Conservation (phyloP, 2,888 invertebrate genomes). For the Plagodis dolabraria region DNA sequence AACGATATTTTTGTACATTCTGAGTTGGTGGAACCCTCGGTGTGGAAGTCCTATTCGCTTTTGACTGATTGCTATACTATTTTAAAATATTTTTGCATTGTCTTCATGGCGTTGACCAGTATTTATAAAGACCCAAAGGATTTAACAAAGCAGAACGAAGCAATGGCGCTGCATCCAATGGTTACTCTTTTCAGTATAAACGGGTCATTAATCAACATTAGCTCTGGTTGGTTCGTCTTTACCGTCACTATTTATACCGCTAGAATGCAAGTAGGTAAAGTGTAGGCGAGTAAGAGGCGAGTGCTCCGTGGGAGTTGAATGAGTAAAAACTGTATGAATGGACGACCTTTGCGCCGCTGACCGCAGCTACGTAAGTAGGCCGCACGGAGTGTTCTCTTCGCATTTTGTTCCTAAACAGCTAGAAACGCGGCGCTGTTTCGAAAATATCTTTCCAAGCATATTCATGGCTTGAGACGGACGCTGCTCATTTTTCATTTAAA, state of each 20-base stretch:
- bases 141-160: conserved; percentile 1
- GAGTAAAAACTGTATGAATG: conserved; percentile 49
- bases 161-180: not conserved
- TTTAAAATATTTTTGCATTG: too few species aligned
- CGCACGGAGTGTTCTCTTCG: conserved; percentile 50
- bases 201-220: conserved; percentile 24
- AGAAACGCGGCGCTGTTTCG: conserved; percentile 14
- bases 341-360: conserved; percentile 58
- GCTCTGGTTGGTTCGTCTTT: conserved; percentile 14
- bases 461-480: conserved; percentile 31
- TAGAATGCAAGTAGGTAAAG: conserved; percentile 14
- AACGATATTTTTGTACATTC: too few species aligned
- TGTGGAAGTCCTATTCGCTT: too few species aligned
- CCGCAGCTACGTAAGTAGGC: conserved; percentile 67
- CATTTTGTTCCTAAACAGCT: conserved; percentile 39
- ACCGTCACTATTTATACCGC: conserved; percentile 14
- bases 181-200: conserved; percentile 2
- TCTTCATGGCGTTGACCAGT: too few species aligned
- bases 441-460: not conserved
- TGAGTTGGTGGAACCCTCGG: too few species aligned
- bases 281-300: conserved; percentile 15
- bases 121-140: too few species aligned
- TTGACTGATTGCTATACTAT: too few species aligned
- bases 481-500: conserved; percentile 38
- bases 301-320: conserved; percentile 34